Evolutionary conservation across 2,888 invertebrate species (phyloP).

Genomic region (Aphidoletes aphidimyza): DNA sequence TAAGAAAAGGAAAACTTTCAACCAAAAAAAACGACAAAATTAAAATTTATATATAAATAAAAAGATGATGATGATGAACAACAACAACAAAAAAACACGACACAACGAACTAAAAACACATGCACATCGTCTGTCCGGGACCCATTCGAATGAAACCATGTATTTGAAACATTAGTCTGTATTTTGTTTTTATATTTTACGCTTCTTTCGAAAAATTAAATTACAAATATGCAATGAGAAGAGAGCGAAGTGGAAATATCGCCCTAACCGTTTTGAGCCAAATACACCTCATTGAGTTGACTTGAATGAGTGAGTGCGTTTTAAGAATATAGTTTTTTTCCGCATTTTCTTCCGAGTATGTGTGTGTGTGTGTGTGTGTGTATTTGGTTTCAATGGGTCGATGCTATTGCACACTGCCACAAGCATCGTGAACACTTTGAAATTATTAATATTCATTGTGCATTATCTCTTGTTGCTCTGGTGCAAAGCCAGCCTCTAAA

Average conservation of each 20-base stretch:
- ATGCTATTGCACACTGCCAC: background rate
- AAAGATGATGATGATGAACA: no score
- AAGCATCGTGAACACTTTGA: background rate
- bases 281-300: background rate
- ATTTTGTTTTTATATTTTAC: no score
- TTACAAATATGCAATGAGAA: constrained; percentile 2
- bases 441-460: background rate
- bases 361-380: background rate
- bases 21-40: background rate
- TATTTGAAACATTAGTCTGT: constrained; percentile 31
- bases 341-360: no score
- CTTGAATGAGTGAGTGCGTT: no score
- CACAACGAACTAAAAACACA: background rate
- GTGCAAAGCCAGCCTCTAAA: background rate
- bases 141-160: background rate
- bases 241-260: background rate
- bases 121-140: background rate
- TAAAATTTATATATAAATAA: background rate
- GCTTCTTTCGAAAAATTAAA: background rate
- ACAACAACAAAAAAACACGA: background rate
- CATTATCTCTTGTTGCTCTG: background rate
- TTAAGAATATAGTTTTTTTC: no score
- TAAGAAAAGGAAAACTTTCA: background rate
- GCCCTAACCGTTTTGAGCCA: background rate
- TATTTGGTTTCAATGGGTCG: background rate